phyloP scores from a whole-genome alignment of 2,888 invertebrate species.

The Parthenolecanium corni region DNA sequence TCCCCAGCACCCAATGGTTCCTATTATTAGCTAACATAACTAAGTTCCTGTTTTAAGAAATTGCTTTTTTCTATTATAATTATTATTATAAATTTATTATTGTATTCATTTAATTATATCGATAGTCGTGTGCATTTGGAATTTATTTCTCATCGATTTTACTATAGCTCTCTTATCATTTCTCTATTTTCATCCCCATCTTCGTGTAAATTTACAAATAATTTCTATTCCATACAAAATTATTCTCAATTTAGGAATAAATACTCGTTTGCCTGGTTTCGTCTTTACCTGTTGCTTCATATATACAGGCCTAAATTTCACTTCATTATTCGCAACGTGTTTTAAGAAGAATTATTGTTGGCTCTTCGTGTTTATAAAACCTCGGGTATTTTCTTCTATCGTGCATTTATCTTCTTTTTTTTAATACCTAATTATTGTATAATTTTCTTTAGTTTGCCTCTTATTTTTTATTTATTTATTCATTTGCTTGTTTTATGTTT shows the following conservation, averaged over 20 bases:
- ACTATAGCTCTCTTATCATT: background rate
- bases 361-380: background rate
- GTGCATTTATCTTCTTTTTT: too few relatives aligned
- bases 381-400: too few relatives aligned
- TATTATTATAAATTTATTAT: slow-evolving; percentile 28
- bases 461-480: background rate
- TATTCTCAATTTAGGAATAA: too few relatives aligned
- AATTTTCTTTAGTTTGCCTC: background rate
- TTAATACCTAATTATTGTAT: background rate
- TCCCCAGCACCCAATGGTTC: slow-evolving; percentile 40
- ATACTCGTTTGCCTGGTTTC: too few relatives aligned
- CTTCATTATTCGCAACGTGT: slow-evolving; percentile 6
- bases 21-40: slow-evolving; percentile 39
- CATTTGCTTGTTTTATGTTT: slow-evolving; percentile 3
- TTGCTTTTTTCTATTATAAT: slow-evolving; percentile 30
- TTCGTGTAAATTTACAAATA: background rate
- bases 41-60: slow-evolving; percentile 39
- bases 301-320: background rate
- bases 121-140: slow-evolving; percentile 32
- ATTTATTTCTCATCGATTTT: slow-evolving; percentile 15
- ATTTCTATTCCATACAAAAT: background rate
- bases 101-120: slow-evolving; percentile 32
- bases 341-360: background rate
- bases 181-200: slow-evolving; percentile 2
- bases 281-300: background rate